Evolutionary conservation across 2,797 vertebrate genomes (phyloP).

Genomic region (Onychomys leucogaster): DNA sequence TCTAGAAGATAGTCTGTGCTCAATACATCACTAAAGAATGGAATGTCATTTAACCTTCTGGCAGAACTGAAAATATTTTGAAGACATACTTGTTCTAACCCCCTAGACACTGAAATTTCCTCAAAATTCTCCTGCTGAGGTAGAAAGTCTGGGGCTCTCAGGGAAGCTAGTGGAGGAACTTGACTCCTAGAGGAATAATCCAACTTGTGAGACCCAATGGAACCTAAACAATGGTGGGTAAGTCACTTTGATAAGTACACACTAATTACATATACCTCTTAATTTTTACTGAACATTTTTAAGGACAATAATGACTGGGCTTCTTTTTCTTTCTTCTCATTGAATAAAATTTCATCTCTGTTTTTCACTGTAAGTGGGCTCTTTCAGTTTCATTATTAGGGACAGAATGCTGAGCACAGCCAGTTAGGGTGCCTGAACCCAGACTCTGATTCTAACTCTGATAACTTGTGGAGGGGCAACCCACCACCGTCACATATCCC

Average conservation of each 20-base stretch:
- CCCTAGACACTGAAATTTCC: not conserved
- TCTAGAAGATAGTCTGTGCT: not conserved
- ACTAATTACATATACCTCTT: not conserved
- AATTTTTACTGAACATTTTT: not conserved
- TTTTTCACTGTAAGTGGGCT: not conserved
- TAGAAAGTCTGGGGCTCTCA: not conserved
- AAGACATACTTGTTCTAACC: not conserved
- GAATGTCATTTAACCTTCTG: not conserved
- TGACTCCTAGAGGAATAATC: not conserved
- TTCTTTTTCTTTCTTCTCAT: not conserved
- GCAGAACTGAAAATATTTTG: not conserved
- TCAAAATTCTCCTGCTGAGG: not conserved
- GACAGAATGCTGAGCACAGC: not conserved
- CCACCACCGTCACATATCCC: too few relatives aligned
- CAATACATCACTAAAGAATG: not conserved
- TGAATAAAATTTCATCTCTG: not conserved
- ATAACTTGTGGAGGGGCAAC: not conserved
- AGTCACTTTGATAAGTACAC: not conserved
- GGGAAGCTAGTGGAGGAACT: not conserved
- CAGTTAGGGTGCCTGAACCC: not conserved
- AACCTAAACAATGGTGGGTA: not conserved
- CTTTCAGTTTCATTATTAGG: not conserved
- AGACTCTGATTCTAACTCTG: not conserved
- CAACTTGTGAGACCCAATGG: not conserved
- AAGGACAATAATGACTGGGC: not conserved